Evolutionary conservation across 30 jellyfish, hydroid and myxozoan species (phyloP), one percentile per base, ranked within the genome.

Genomic region (Hydractinia symbiolongicarpus): DNA sequence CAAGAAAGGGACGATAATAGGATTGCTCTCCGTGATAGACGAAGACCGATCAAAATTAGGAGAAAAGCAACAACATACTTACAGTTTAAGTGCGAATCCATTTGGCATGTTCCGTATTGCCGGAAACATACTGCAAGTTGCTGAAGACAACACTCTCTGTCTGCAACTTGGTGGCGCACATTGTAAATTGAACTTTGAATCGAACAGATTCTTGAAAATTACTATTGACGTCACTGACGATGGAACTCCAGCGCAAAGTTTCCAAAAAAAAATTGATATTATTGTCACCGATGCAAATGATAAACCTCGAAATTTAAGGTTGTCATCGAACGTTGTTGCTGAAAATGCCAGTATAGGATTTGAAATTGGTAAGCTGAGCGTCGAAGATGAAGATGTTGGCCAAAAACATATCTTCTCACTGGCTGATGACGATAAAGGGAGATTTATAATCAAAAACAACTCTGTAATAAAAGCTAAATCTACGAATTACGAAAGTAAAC

Each of bases 271-370:
- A 4, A 6, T 90, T 20, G 20, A 77, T 60, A 80, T 90, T 55
- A 11, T 14, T 49, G 69, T 90, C 10, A 57, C 20, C 14, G 90
- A 90, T 62, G 72, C 79, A 57, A 90, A 90, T 79, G 97, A 90
- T 44, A 79, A 67, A 10, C 97, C 97, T 66, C 82, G 94, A 52
- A 82, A 90, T 72, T 53, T 90, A 4, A 77, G 50, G n/a, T 77
- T 90, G 15, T 79, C 95, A n/a, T 78, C 86, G 82, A 79, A 82
- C 75, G 53, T 49, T 44, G 78, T 90, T 5, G 73, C 78, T 6
- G 97, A 90, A 68, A 82, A 86, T 78, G 93, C 91, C 6, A 79
- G 95, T 10, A 78, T 64, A 40, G 95, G 95, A 67, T 73, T 44
- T 76, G 21, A 14, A 70, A 86, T 90, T 71, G 97, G 97, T 52